A percentile compares a stretch with the other conserved stretches of the same genome.
Conservation (phyloP, 2,113 vertebrate species). For the Casuarius casuarius region DNA sequence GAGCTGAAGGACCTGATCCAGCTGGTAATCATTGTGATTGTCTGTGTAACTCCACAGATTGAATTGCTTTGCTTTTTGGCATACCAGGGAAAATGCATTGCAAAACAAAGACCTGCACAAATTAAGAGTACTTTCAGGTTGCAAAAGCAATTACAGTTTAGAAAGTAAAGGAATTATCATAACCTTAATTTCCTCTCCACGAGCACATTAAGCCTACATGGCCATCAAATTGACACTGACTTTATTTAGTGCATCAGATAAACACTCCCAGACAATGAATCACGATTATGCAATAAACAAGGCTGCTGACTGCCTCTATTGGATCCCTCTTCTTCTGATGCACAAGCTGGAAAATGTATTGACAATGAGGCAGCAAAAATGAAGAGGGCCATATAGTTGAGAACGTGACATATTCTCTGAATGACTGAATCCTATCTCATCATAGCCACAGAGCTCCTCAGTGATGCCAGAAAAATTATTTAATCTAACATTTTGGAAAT, state of each 20-base stretch:
- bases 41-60: neutral
- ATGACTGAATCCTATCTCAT: neutral
- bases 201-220: neutral
- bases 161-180: neutral
- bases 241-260: neutral
- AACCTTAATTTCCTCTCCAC: neutral
- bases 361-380: neutral
- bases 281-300: neutral
- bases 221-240: neutral
- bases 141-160: neutral
- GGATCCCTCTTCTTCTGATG: neutral
- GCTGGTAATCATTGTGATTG: neutral
- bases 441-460: neutral
- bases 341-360: neutral
- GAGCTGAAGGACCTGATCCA: neutral
- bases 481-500: neutral
- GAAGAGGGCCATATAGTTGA: neutral
- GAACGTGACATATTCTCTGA: neutral
- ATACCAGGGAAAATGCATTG: neutral
- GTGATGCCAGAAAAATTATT: neutral
- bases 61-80: neutral
- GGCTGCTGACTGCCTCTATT: neutral
- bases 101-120: neutral
- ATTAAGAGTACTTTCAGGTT: neutral
- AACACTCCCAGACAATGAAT: neutral